phyloP scores from a whole-genome alignment of 2,113 vertebrate species.

The Podarcis raffonei region DNA sequence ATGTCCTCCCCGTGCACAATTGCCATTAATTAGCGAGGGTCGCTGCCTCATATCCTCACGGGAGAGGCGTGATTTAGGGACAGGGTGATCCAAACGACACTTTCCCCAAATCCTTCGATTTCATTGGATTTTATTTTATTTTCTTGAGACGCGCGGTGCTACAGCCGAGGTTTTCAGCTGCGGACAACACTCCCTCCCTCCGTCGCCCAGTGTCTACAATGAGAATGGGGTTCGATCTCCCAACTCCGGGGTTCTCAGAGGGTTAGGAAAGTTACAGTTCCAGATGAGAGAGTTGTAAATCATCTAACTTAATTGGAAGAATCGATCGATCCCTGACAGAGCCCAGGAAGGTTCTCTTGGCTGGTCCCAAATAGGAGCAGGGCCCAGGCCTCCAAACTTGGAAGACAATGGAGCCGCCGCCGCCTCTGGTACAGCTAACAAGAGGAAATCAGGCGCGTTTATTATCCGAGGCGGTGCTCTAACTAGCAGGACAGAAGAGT shows the following conservation, averaged over 20 bases:
- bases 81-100: not conserved
- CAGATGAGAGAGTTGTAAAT: constrained; percentile 14
- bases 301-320: constrained; percentile 16
- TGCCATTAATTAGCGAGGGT: not conserved
- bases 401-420: not conserved
- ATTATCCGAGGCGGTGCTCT: not conserved
- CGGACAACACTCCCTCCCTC: too few relatives aligned
- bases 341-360: not conserved
- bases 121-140: not conserved
- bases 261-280: constrained; percentile 19
- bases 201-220: not conserved
- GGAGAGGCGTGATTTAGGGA: not conserved
- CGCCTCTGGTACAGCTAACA: not conserved
- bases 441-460: not conserved
- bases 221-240: not conserved
- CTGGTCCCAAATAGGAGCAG: not conserved
- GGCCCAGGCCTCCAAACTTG: not conserved
- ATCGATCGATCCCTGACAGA: constrained; percentile 30
- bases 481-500: not conserved
- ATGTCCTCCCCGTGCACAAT: not conserved
- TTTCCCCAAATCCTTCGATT: not conserved
- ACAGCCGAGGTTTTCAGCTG: not conserved
- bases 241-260: not conserved
- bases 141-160: not conserved
- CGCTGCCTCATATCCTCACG: not conserved